phyloP scores from a whole-genome alignment of 2,797 vertebrate genomes.

The Arrhamphus sclerolepis region DNA sequence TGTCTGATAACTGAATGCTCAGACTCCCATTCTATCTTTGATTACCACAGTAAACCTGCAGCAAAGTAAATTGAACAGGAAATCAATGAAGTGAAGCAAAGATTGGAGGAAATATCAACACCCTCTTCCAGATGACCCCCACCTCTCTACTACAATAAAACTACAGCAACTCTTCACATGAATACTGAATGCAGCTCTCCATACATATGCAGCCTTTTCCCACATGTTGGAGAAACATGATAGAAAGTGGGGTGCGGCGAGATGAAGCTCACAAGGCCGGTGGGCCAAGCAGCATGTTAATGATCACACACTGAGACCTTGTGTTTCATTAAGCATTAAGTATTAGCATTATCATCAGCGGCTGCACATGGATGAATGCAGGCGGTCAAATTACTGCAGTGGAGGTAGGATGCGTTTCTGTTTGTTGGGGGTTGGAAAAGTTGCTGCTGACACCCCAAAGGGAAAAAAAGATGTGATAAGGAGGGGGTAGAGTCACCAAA shows the following conservation, averaged over 20 bases:
- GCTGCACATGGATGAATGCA: conserved; percentile 16
- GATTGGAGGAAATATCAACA: too few relatives aligned
- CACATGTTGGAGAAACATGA: conserved; percentile 48
- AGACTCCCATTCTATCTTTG: too few relatives aligned
- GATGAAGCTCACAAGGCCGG: conserved; percentile 39
- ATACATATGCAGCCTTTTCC: conserved; percentile 64
- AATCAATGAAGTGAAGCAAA: too few relatives aligned
- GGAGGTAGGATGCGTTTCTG: background rate
- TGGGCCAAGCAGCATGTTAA: conserved; percentile 52
- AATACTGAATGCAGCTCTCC: conserved; percentile 67
- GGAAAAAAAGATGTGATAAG: conserved; percentile 35
- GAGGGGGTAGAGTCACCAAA: conserved; percentile 63
- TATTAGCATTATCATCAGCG: conserved; percentile 57
- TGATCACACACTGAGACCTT: conserved; percentile 56
- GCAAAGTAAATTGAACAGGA: too few relatives aligned
- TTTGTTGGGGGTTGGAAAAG: background rate
- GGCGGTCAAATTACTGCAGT: conserved; percentile 6
- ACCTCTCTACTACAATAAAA: conserved; percentile 32
- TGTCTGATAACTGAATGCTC: too few relatives aligned
- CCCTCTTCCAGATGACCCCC: conserved; percentile 22
- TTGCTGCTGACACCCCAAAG: conserved; percentile 37
- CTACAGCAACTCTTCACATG: conserved; percentile 53
- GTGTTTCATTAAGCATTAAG: conserved; percentile 52
- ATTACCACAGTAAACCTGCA: too few relatives aligned
- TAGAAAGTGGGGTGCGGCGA: conserved; percentile 2